phyloP scores from a whole-genome alignment of 2,888 invertebrate species.

The Carterocephalus palaemon region DNA sequence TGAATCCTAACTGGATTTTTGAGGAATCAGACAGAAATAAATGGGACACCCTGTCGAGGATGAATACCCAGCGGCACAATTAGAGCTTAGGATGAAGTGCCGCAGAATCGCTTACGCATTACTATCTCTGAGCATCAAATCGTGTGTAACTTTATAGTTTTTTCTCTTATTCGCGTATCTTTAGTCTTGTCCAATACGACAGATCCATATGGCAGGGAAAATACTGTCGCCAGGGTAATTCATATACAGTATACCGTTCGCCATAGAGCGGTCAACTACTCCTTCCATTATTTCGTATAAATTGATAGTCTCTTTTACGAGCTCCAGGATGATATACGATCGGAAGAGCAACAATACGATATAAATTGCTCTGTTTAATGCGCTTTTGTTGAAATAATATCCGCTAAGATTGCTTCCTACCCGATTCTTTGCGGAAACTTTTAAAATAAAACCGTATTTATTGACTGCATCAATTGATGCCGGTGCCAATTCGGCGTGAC shows the following conservation, averaged over 20 bases:
- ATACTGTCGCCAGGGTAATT: constrained; percentile 22
- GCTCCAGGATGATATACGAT: constrained; percentile 19
- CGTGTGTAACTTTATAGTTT: too few relatives aligned
- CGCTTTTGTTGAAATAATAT: constrained; percentile 39
- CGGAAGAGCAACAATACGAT: constrained; percentile 33
- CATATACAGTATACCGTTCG: constrained; percentile 28
- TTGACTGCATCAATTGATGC: constrained; percentile 30
- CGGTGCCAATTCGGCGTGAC: constrained; percentile 26
- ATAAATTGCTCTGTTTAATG: constrained; percentile 42
- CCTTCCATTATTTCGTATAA: constrained; percentile 47
- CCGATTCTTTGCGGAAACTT: constrained; percentile 31
- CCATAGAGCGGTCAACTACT: constrained; percentile 32
- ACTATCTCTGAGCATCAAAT: too few relatives aligned
- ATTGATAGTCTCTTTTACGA: constrained; percentile 39
- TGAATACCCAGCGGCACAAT: too few relatives aligned
- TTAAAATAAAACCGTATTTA: constrained; percentile 34
- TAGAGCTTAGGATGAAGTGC: too few relatives aligned
- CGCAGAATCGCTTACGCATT: too few relatives aligned
- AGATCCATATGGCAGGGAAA: neutral
- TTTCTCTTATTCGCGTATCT: neutral
- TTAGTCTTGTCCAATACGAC: neutral
- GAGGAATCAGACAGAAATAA: too few relatives aligned
- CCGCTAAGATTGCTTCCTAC: constrained; percentile 30
- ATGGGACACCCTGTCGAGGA: too few relatives aligned
- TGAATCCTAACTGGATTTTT: too few relatives aligned